Percentiles rank a stretch among this genome's conserved stretches.
Evolutionary conservation across 2,888 invertebrate genomes (phyloP).

Genomic region (Magallana nippona): DNA sequence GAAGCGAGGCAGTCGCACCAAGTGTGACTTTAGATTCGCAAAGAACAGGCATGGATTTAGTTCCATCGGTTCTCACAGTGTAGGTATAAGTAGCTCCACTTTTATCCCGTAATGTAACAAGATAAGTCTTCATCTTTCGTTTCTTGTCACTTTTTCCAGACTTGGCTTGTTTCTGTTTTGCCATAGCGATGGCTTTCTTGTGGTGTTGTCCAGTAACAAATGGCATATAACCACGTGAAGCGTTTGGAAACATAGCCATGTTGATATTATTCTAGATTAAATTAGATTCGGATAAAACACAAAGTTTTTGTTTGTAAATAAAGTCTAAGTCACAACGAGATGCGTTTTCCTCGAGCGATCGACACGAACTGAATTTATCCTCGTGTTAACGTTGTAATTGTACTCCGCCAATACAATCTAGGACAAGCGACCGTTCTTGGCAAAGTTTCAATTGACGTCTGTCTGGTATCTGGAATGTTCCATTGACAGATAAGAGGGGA

Average conservation of each 20-base stretch:
- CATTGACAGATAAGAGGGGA: conserved; percentile 25
- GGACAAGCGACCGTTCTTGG: conserved; percentile 71
- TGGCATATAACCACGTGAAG: conserved; percentile 75
- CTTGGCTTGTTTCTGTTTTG: conserved; percentile 59
- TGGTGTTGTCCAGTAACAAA: conserved; percentile 72
- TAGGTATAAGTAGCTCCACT: conserved; percentile 73
- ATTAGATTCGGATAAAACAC: background rate
- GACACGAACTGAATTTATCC: conserved; percentile 40
- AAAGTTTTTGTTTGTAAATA: conserved; percentile 37
- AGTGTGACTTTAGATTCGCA: conserved; percentile 61
- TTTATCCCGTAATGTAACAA: conserved; percentile 72
- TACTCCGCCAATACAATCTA: conserved; percentile 51
- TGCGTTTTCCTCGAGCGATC: conserved; percentile 32
- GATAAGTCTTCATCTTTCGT: conserved; percentile 68
- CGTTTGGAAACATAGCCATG: conserved; percentile 77
- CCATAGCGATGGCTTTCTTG: conserved; percentile 54
- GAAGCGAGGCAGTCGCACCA: conserved; percentile 57
- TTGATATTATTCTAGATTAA: background rate
- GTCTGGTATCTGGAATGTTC: conserved; percentile 64
- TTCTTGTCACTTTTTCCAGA: conserved; percentile 64
- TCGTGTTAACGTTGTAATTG: conserved; percentile 37
- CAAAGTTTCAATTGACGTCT: conserved; percentile 69
- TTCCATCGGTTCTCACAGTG: conserved; percentile 73
- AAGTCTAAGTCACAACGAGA: conserved; percentile 4
- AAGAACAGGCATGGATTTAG: conserved; percentile 70